A percentile compares a stretch with the other conserved stretches of the same genome.
phyloP scores from a whole-genome alignment of 2,888 invertebrate species.

The Eudemis profundana region DNA sequence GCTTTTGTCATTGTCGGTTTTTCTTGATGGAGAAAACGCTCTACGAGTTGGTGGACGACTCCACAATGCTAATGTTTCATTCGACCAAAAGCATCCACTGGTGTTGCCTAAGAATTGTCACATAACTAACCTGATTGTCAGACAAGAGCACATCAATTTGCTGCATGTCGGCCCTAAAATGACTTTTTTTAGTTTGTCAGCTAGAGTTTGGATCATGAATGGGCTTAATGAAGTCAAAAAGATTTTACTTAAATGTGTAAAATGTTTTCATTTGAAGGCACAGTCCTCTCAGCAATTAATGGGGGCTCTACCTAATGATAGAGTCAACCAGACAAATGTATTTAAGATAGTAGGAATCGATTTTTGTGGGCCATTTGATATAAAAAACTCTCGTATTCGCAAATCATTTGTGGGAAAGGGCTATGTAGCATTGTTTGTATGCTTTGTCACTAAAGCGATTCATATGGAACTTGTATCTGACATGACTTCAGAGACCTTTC shows the following conservation, averaged over 20 bases:
- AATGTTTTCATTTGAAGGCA: too few species aligned
- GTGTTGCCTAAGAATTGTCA: constrained; percentile 15
- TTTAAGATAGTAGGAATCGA: background rate
- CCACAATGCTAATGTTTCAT: constrained; percentile 13
- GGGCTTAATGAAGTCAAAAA: constrained; percentile 3
- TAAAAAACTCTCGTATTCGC: constrained; percentile 4
- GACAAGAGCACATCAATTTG: background rate
- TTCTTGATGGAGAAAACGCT: background rate
- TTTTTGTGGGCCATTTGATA: background rate
- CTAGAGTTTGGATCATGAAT: background rate
- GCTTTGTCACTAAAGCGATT: background rate
- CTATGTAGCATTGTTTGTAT: too few species aligned
- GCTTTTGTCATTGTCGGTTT: background rate
- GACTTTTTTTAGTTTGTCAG: background rate
- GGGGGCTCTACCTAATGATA: constrained; percentile 6
- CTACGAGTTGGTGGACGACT: constrained; percentile 6
- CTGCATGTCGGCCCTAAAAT: constrained; percentile 4
- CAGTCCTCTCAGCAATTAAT: constrained; percentile 3
- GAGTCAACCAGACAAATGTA: background rate
- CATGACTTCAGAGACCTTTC: background rate
- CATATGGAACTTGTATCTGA: constrained; percentile 11
- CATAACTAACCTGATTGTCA: background rate
- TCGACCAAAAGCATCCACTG: background rate
- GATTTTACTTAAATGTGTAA: too few species aligned
- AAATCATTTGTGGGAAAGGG: background rate